Conservation (phyloP, 1,140 invertebrate species). For the Lepidurus couesii region DNA sequence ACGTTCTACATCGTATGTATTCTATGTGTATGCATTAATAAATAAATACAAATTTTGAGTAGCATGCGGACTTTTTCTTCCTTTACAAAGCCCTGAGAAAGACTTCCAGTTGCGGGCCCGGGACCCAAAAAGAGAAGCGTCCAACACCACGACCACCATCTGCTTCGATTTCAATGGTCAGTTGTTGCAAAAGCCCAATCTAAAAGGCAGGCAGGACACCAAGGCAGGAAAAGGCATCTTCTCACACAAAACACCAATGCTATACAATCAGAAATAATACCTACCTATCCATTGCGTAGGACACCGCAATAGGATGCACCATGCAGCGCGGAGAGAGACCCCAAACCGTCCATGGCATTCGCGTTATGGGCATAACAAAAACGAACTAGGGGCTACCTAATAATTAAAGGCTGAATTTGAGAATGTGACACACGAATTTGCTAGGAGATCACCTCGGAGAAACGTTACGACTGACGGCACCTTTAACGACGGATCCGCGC, state of each 20-base stretch:
- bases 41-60: not conserved
- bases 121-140: not conserved
- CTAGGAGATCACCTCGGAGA: not conserved
- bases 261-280: not conserved
- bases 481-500: not conserved
- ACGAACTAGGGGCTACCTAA: not conserved
- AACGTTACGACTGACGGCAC: not conserved
- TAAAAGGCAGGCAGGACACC: not conserved
- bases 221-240: not conserved
- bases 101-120: not conserved
- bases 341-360: not conserved
- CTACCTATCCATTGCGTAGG: not conserved
- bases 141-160: not conserved
- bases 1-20: not conserved
- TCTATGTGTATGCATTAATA: not conserved
- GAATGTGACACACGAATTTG: slow-evolving; percentile 14
- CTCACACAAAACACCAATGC: not conserved
- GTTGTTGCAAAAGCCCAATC: not conserved
- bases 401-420: slow-evolving; percentile 5
- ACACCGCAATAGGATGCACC: not conserved
- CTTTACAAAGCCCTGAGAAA: not conserved
- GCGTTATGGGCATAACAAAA: not conserved
- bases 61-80: not conserved
- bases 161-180: not conserved
- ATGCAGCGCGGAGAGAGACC: not conserved